phyloP scores from a whole-genome alignment of 2,888 invertebrate species.

The Limenitis camilla region DNA sequence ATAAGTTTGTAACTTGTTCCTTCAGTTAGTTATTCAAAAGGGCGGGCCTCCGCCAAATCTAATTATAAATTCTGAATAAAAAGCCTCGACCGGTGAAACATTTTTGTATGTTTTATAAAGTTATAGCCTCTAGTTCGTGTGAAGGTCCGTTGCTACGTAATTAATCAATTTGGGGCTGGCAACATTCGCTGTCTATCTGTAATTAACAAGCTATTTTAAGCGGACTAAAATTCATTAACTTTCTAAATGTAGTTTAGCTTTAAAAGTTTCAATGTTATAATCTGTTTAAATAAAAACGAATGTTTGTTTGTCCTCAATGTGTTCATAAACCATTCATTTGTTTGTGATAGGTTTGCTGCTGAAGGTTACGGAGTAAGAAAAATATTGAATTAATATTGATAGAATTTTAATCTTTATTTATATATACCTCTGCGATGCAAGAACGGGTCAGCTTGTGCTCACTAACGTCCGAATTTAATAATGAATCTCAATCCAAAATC shows the following conservation, averaged over 20 bases:
- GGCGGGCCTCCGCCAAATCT: constrained; percentile 68
- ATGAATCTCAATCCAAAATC: too few species aligned
- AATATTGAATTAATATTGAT: too few species aligned
- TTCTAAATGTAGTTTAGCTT: not conserved
- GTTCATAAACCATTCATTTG: too few species aligned
- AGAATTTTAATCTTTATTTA: too few species aligned
- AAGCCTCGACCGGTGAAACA: constrained; percentile 40
- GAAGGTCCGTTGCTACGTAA: constrained; percentile 28
- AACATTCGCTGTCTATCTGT: constrained; percentile 18
- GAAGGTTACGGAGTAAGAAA: too few species aligned
- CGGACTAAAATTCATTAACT: constrained; percentile 2
- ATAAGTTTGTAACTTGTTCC: constrained; percentile 33
- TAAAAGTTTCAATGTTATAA: too few species aligned
- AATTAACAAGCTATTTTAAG: constrained; percentile 16
- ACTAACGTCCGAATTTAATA: too few species aligned
- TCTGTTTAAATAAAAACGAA: too few species aligned
- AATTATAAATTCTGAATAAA: constrained; percentile 63
- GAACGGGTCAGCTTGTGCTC: too few species aligned
- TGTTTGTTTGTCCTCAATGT: too few species aligned
- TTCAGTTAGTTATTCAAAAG: constrained; percentile 37
- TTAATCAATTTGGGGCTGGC: constrained; percentile 21
- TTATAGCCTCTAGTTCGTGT: constrained; percentile 37
- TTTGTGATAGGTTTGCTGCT: too few species aligned
- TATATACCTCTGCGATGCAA: too few species aligned
- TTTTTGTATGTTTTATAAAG: constrained; percentile 54